A percentile compares a stretch with the other conserved stretches of the same genome.
Conservation (phyloP, 2,797 vertebrate species). For the Danio albolineatus region DNA sequence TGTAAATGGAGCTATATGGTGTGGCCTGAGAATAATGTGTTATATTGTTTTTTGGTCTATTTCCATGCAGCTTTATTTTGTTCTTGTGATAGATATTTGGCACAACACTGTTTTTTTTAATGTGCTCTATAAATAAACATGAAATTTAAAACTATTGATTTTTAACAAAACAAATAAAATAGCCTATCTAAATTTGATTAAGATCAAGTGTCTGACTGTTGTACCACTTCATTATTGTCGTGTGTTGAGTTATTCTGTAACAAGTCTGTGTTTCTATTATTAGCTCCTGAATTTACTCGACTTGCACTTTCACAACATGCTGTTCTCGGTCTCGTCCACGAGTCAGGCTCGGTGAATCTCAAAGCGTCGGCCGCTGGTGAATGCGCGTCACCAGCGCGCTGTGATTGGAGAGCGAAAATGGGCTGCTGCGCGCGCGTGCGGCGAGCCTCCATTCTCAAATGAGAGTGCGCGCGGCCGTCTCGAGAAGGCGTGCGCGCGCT, state of each 20-base stretch:
- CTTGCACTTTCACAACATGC: not conserved
- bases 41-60: too few relatives aligned
- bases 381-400: conserved; percentile 69
- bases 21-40: too few relatives aligned
- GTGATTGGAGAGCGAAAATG: conserved; percentile 67
- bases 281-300: not conserved
- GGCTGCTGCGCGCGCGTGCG: conserved; percentile 70
- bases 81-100: too few relatives aligned
- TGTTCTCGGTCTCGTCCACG: not conserved
- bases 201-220: too few relatives aligned
- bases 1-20: too few relatives aligned
- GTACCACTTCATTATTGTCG: too few relatives aligned
- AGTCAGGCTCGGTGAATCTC: not conserved
- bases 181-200: too few relatives aligned
- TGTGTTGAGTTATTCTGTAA: not conserved
- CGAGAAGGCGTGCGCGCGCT: conserved; percentile 78
- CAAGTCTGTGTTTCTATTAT: not conserved
- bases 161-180: too few relatives aligned
- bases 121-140: too few relatives aligned
- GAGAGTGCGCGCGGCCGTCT: conserved; percentile 78
- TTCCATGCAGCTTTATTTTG: too few relatives aligned
- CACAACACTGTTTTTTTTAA: too few relatives aligned
- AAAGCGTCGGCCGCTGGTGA: conserved; percentile 41
- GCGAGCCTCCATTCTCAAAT: conserved; percentile 84
- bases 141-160: too few relatives aligned